A percentile compares a stretch with the other conserved stretches of the same genome.
Evolutionary conservation across 2,113 vertebrate species (phyloP).

Genomic region (Dipodomys ordii): DNA sequence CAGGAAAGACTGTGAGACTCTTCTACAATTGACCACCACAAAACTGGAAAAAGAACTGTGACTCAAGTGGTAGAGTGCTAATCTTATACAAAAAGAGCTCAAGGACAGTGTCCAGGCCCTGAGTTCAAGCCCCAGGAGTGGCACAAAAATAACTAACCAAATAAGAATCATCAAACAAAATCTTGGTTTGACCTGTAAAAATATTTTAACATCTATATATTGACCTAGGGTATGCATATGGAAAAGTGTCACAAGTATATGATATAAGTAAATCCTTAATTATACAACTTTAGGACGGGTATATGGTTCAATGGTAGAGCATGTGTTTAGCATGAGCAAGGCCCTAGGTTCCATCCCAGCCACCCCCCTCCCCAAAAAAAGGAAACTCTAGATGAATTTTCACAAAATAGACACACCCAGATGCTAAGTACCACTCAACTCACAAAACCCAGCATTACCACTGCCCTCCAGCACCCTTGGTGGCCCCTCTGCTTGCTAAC

Average conservation of each 20-base stretch:
- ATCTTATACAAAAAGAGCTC: no score
- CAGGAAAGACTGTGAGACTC: no score
- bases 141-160: no score
- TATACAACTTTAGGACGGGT: background rate
- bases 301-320: no score
- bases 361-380: background rate
- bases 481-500: background rate
- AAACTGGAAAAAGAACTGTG: no score
- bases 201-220: constrained; percentile 10
- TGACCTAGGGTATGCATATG: background rate
- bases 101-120: background rate
- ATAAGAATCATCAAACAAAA: background rate
- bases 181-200: constrained; percentile 13
- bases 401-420: background rate
- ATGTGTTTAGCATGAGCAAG: no score
- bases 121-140: no score
- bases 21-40: no score
- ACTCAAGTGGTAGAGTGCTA: no score
- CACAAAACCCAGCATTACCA: background rate
- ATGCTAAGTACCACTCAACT: background rate
- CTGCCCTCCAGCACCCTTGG: background rate
- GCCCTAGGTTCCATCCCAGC: background rate
- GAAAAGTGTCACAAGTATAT: background rate
- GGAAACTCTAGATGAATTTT: background rate
- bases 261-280: background rate